Evolutionary conservation across 2,797 vertebrate species (phyloP).

Genomic region (Taenioides sp.): DNA sequence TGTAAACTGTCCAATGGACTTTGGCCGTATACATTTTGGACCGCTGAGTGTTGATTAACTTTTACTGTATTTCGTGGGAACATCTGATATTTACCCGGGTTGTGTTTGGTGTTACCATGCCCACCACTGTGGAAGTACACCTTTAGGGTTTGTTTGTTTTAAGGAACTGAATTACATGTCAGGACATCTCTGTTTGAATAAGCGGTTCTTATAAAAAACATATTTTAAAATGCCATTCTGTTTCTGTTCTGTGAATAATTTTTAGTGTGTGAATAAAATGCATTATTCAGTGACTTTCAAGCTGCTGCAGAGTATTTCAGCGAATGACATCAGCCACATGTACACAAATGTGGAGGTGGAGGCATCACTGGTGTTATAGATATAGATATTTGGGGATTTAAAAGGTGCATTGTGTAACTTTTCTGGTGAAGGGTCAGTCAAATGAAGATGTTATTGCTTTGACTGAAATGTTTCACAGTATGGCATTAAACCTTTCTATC

Average conservation of each 20-base stretch:
- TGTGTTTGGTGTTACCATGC: conserved; percentile 6
- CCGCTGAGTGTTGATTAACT: conserved; percentile 43
- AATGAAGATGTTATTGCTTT: no score
- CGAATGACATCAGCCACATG: neutral
- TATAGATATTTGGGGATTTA: no score
- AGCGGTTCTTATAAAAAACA: neutral
- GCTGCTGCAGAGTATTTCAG: neutral
- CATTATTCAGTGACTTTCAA: conserved; percentile 2
- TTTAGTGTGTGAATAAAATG: neutral
- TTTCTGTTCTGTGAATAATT: neutral
- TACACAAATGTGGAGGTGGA: neutral
- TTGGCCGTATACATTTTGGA: conserved; percentile 1
- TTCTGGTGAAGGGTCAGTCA: no score
- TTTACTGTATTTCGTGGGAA: conserved; percentile 14
- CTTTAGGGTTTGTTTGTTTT: conserved; percentile 3
- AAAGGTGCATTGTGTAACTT: no score
- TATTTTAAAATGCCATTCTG: neutral
- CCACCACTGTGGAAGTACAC: neutral
- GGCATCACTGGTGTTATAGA: no score
- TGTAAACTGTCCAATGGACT: neutral
- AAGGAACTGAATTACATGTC: neutral
- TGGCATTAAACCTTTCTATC: no score
- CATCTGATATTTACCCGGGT: conserved; percentile 24
- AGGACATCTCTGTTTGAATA: conserved; percentile 3
- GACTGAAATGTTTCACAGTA: no score